A percentile compares a stretch with the other conserved stretches of the same genome.
These are phyloP conservation scores for Tachina fera DNA, from an alignment of 2,888 invertebrate genomes.

Conservation along the genomic window DNA sequence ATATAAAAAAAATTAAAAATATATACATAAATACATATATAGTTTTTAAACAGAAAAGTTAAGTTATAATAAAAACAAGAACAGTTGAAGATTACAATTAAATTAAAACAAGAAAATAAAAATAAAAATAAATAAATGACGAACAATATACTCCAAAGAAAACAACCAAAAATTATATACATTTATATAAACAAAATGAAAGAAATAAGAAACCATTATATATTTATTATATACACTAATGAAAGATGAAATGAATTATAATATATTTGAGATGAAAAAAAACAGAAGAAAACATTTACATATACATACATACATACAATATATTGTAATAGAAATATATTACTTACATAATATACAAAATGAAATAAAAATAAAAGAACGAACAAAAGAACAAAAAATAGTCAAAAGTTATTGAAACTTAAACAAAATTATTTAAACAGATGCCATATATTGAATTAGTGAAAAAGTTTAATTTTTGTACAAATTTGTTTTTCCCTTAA, in stretches of 20 bases:
- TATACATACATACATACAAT: constrained; percentile 53
- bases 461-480: constrained; percentile 18
- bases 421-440: constrained; percentile 58
- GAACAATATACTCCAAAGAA: constrained; percentile 83
- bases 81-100: constrained; percentile 43
- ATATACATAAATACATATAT: constrained; percentile 14
- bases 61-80: constrained; percentile 70
- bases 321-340: constrained; percentile 40
- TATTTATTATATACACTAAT: constrained; percentile 75
- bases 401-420: constrained; percentile 54
- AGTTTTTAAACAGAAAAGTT: constrained; percentile 71
- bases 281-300: constrained; percentile 56
- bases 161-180: constrained; percentile 81
- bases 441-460: constrained; percentile 70
- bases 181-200: constrained; percentile 76
- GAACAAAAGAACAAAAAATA: constrained; percentile 49
- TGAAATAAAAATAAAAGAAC: constrained; percentile 35
- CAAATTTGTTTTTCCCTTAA: constrained; percentile 28
- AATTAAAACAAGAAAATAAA: constrained; percentile 49
- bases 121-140: constrained; percentile 71
- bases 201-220: constrained; percentile 73
- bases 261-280: constrained; percentile 37
- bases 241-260: constrained; percentile 54
- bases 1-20: constrained; percentile 59
- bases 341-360: constrained; percentile 65